phyloP scores from a whole-genome alignment of 1,140 invertebrate species.

The Bombus cullumanus region DNA sequence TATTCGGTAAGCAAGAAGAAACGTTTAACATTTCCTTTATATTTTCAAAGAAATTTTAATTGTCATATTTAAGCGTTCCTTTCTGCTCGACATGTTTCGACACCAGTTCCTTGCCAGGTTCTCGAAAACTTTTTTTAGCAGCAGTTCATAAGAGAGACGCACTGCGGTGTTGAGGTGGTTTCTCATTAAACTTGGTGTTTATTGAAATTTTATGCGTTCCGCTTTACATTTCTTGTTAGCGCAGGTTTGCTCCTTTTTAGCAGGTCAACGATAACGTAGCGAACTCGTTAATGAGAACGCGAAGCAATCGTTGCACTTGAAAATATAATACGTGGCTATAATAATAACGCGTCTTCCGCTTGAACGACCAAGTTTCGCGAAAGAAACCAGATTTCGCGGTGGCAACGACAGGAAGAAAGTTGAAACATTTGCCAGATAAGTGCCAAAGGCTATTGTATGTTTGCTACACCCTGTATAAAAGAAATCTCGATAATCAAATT shows the following conservation, averaged over 20 bases:
- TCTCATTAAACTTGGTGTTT: constrained; percentile 56
- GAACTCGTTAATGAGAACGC: constrained; percentile 46
- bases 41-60: not conserved
- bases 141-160: not conserved
- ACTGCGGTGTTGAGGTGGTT: not conserved
- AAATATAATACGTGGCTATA: constrained; percentile 29
- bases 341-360: not conserved
- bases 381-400: not conserved
- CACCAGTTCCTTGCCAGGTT: not conserved
- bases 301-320: not conserved
- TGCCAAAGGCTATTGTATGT: not conserved
- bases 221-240: constrained; percentile 54
- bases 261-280: constrained; percentile 16
- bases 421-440: not conserved
- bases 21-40: too few relatives aligned
- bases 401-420: not conserved
- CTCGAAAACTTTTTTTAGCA: not conserved
- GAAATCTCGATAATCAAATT: too few relatives aligned
- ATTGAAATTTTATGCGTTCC: constrained; percentile 58
- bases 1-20: too few relatives aligned
- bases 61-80: not conserved
- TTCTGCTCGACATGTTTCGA: not conserved
- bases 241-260: constrained; percentile 35
- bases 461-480: too few relatives aligned
- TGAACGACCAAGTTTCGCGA: constrained; percentile 5